Evolutionary conservation across 1,140 invertebrate species (phyloP), one percentile per base, ranked within the genome.

Genomic region (Monomorium pharaonis): DNA sequence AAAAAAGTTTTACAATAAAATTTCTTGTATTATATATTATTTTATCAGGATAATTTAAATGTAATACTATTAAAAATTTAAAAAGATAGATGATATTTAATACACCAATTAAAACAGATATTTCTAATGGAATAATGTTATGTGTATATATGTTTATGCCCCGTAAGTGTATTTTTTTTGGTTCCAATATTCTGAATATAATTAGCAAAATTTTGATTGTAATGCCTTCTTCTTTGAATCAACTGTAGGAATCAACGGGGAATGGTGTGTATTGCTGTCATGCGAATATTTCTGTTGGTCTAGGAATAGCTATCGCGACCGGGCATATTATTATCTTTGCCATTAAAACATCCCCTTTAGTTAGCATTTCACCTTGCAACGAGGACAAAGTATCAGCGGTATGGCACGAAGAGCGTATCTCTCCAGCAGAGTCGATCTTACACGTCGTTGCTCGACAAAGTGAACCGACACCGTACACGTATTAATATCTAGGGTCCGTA

Each of bases 261-360:
- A 84, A 69, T 33, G 24, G 58, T 42, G 42, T 30, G 30, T 51
- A 67, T 60, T 33, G 54, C 44, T n/a, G 30, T 14, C 47, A 37
- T 58, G 33, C 47, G 21, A 56, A 37, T 74, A 74, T 37, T 24
- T 16, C 10, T 49, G 30, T 14, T n/a, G n/a, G 70, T 67, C 88
- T 88, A 91, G 84, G 88, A 91, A 92, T 91, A 91, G 87, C 86
- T 62, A 69, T 54, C 62, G 44, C 63, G 77, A 69, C 44, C 75
- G 62, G 67, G 78, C 84, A 84, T 92, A 91, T 92, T 89, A 91
- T 91, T 91, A 92, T 88, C 90, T 91, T 56, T 91, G 92, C 91
- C 92, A 92, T 92, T 92, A 92, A 94, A 93, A 90, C 92, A 94
- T 94, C 93, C 92, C 92, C 93, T 94, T 94, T 94, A 94, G 93